Evolutionary conservation across 1,140 invertebrate species (phyloP).

Genomic region (Apis cerana): DNA sequence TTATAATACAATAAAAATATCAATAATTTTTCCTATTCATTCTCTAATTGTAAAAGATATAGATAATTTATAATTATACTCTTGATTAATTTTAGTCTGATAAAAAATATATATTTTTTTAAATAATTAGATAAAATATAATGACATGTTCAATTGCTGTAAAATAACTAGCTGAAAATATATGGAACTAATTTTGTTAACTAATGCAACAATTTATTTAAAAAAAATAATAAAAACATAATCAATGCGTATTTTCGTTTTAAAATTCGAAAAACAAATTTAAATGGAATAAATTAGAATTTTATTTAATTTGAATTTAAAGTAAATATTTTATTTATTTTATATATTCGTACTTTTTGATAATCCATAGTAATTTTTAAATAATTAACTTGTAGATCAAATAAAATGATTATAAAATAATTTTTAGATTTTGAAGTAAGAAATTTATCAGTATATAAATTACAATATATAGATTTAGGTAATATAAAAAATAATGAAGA

Average conservation of each 20-base stretch:
- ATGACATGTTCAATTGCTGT: background rate
- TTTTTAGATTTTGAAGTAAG: background rate
- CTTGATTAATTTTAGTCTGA: background rate
- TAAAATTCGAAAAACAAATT: background rate
- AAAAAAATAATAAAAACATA: background rate
- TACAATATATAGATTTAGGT: background rate
- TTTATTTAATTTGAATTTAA: background rate
- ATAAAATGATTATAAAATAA: background rate
- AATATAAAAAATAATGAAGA: background rate
- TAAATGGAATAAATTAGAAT: background rate
- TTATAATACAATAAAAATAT: background rate
- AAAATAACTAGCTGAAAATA: constrained; percentile 2
- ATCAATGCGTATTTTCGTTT: background rate
- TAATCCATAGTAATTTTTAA: background rate
- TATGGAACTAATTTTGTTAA: constrained; percentile 2
- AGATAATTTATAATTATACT: constrained; percentile 5
- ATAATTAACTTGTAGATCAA: constrained; percentile 29
- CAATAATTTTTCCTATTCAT: background rate
- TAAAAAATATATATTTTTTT: constrained; percentile 4
- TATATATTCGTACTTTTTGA: constrained; percentile 41
- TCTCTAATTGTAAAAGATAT: background rate
- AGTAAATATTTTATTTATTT: background rate
- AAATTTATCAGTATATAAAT: background rate
- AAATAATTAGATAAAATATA: constrained; percentile 11
- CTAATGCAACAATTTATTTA: background rate